Conservation (phyloP, 2,797 vertebrate genomes). For the Erethizon dorsatum region DNA sequence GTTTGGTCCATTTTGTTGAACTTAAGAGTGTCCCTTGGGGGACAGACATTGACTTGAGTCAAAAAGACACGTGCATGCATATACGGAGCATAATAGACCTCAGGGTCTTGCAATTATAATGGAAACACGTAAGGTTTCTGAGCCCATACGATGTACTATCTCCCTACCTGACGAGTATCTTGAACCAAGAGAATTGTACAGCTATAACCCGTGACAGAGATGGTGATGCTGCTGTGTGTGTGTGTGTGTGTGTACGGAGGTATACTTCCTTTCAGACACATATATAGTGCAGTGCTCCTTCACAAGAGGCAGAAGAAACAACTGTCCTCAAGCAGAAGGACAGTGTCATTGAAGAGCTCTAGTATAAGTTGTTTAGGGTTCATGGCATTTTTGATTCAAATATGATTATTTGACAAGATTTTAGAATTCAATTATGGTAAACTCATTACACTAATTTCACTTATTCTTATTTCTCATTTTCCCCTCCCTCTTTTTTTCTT, state of each 20-base stretch:
- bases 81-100: background rate
- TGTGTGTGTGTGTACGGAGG: rapidly evolving
- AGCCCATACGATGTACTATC: background rate
- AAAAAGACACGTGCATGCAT: background rate
- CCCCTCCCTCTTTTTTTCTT: background rate
- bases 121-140: background rate
- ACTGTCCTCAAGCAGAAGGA: background rate
- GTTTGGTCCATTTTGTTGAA: background rate
- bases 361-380: background rate
- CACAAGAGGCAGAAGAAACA: background rate
- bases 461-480: background rate
- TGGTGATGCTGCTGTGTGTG: background rate
- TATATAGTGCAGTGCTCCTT: background rate
- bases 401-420: conserved; percentile 24
- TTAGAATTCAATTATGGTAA: conserved; percentile 9
- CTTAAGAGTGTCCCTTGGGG: background rate
- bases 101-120: background rate
- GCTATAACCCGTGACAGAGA: background rate
- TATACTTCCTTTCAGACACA: background rate
- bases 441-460: background rate
- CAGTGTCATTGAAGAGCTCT: background rate
- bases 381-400: conserved; percentile 12
- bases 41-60: background rate
- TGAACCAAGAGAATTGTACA: background rate
- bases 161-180: background rate